Evolutionary conservation across 2,888 invertebrate species (phyloP), one percentile per base, ranked within the genome.

Genomic region (Drosophila flavopinicola): DNA sequence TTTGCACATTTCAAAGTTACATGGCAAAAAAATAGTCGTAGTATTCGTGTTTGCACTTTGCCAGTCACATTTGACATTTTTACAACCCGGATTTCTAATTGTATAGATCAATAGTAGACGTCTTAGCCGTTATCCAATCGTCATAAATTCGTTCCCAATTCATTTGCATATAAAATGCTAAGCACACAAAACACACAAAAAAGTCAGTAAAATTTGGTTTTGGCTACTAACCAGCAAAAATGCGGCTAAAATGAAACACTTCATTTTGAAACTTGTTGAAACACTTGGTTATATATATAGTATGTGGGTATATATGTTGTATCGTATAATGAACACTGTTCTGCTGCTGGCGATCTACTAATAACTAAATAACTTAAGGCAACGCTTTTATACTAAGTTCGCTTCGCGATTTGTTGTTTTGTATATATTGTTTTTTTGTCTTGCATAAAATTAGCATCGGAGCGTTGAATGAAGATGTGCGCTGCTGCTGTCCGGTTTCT

Each of bases 151-250:
- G 33, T 11, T 23, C 20, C 30, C 41, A 49, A 57, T 56, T 66
- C 17, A 44, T 48, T 56, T 68, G 56, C 35, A 69, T 29, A 47
- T 66, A n/a, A 15, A 33, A 58, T 56, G n/a, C 9, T 42, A 27
- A 33, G 10, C 29, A 24, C 35, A 48, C 27, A 32, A 15, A 27
- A 30, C 37, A 48, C 35, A 15, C 24, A 32, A 41, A 6, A 17
- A 6, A n/a, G n/a, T n/a, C 24, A 38, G n/a, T 32, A 48, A 23
- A 3, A n/a, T 17, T 30, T 11, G 30, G 41, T 66, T 67, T 73
- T 56, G 51, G 38, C 49, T 85, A 88, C 88, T 88, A 84, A 89
- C 89, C 89, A 88, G 79, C 75, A 88, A 51, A 45, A 88, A 66
- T 32, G 85, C 69, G 78, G 88, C 87, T 27, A 89, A 82, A 53